Base-by-base conservation (phyloP, 1,140 invertebrate genomes). In the Drosophila pachea region DNA sequence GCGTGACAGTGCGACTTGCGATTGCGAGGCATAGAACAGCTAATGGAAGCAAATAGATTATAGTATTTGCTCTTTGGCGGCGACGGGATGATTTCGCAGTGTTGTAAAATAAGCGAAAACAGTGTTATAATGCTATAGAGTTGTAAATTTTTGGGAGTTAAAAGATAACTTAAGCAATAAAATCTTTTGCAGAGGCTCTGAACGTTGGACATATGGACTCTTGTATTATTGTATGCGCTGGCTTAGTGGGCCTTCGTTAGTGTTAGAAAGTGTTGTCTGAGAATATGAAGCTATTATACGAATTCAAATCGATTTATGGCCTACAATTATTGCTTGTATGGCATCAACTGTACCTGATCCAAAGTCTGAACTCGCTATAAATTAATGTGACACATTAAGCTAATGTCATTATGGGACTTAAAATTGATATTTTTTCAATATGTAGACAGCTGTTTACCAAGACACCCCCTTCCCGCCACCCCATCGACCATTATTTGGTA, bases 371-470 rank as follows among this genome's bases (percentile, higher is more conserved):
- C n/a, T 14, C 36, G 45, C 36, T 35, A 66, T 60, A 33, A 67
- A 53, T 68, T 14, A 32, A 35, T 32, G 40, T 47, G 54, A 59
- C 62, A 66, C 32, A 66, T 65, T 66, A 66, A 53, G 54, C 62
- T 66, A 66, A 66, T 70, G 62, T 67, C 65, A 63, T 63, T 68
- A 36, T 35, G 53, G 9, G 61, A 42, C 47, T 65, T 64, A 32
- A 38, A 69, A 69, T 63, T 63, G 56, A 73, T 73, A 63, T 73
- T 64, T 69, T 62, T 68, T 64, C 49, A 73, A 59, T 63, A 69
- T 52, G 38, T 63, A 40, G 60, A 63, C 66, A 73, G 66, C 60
- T 69, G 70, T 73, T 73, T 47, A 48, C 48, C 65, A 43, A 5
- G 7, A 32, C 40, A 16, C 29, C 54, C 32, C 43, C 58, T 11